Conservation (phyloP, 1,140 invertebrate genomes). For the Drosophila serrata region DNA sequence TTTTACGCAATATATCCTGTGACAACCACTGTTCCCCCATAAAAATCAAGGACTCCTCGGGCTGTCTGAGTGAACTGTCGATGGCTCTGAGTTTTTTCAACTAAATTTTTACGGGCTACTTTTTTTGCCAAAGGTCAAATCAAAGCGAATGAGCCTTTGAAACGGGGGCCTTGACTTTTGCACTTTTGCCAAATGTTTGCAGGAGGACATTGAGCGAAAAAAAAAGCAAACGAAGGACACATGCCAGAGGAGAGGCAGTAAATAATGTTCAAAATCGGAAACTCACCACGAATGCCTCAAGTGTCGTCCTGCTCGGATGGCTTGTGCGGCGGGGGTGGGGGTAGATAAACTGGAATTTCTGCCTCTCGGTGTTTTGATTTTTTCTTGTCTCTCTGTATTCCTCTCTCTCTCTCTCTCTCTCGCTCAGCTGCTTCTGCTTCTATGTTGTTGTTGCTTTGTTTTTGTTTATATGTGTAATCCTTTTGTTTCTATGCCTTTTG, state of each 20-base stretch:
- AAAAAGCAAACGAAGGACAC: conserved; percentile 17
- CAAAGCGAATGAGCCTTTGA: conserved; percentile 49
- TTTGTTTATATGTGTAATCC: conserved; percentile 69
- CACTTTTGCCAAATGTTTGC: conserved; percentile 70
- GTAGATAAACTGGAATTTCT: conserved; percentile 44
- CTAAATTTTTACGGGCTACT: conserved; percentile 26
- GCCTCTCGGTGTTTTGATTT: conserved; percentile 58
- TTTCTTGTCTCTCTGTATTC: too few species aligned
- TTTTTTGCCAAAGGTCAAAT: conserved; percentile 71
- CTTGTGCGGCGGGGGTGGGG: not conserved
- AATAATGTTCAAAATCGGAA: conserved; percentile 16
- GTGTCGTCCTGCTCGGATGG: conserved; percentile 26
- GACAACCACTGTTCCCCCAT: conserved; percentile 60
- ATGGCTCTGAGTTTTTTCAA: conserved; percentile 35
- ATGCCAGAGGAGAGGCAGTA: conserved; percentile 18
- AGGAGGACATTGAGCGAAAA: conserved; percentile 24
- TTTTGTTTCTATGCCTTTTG: conserved; percentile 71
- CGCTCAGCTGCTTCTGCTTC: conserved; percentile 40
- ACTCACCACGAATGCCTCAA: conserved; percentile 45
- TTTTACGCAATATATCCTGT: not conserved
- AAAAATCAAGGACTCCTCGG: conserved; percentile 63
- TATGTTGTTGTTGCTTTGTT: conserved; percentile 13
- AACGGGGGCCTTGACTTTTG: conserved; percentile 78
- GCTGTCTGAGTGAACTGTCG: conserved; percentile 42
- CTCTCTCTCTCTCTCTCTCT: not conserved